Conservation (phyloP, 1,140 invertebrate genomes). For the Drosophila melanica region DNA sequence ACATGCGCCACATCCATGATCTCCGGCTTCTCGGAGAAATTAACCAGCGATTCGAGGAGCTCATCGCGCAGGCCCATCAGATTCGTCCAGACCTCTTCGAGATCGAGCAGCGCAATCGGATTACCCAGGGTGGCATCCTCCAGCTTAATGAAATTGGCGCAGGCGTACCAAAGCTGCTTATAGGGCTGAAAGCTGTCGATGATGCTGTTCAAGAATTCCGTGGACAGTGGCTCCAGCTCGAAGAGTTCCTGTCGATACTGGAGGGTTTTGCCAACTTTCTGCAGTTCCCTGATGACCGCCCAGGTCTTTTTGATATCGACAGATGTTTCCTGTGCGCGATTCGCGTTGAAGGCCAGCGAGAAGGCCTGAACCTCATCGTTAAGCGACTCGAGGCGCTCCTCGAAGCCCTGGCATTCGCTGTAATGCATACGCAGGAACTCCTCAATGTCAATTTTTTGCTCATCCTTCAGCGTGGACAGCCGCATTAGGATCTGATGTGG, state of each 20-base stretch:
- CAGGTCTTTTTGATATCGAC: slow-evolving; percentile 80
- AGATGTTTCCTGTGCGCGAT: slow-evolving; percentile 67
- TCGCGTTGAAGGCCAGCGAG: slow-evolving; percentile 68
- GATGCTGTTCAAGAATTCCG: slow-evolving; percentile 66
- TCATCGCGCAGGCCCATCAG: slow-evolving; percentile 52
- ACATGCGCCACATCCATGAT: slow-evolving; percentile 67
- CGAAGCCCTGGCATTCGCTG: slow-evolving; percentile 70
- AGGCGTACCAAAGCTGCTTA: slow-evolving; percentile 69
- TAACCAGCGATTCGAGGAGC: slow-evolving; percentile 39
- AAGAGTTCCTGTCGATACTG: slow-evolving; percentile 70
- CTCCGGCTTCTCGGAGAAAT: slow-evolving; percentile 71
- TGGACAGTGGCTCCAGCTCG: slow-evolving; percentile 72
- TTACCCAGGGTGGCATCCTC: slow-evolving; percentile 79
- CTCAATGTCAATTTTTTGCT: slow-evolving; percentile 79
- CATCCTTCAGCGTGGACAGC: slow-evolving; percentile 64
- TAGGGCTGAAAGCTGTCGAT: slow-evolving; percentile 69
- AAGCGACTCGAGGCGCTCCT: slow-evolving; percentile 74
- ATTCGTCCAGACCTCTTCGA: slow-evolving; percentile 63
- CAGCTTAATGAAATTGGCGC: slow-evolving; percentile 70
- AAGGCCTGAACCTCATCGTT: slow-evolving; percentile 80
- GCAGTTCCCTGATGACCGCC: slow-evolving; percentile 63
- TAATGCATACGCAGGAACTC: slow-evolving; percentile 70
- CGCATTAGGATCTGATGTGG: slow-evolving; percentile 73
- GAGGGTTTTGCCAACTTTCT: slow-evolving; percentile 63
- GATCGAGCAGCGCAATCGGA: slow-evolving; percentile 65